phyloP scores from a whole-genome alignment of 2,797 vertebrate genomes.

The Acipenser transmontanus region DNA sequence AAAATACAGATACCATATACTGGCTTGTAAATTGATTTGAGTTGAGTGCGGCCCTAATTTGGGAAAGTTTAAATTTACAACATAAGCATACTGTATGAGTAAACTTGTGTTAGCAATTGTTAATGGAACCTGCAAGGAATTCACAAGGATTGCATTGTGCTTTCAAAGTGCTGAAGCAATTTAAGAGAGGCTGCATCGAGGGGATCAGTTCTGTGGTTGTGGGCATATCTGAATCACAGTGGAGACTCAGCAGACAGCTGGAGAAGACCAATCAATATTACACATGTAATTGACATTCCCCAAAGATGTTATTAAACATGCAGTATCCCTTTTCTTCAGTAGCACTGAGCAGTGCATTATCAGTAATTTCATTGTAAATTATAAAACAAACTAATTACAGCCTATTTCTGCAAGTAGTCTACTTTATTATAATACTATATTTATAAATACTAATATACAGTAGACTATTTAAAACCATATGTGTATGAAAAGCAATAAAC shows the following conservation, averaged over 20 bases:
- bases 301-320: conserved; percentile 33
- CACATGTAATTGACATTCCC: conserved; percentile 34
- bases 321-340: conserved; percentile 21
- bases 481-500: too few relatives aligned
- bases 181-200: background rate
- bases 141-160: background rate
- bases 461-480: too few relatives aligned
- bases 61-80: too few relatives aligned
- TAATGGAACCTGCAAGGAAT: background rate
- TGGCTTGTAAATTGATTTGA: too few relatives aligned
- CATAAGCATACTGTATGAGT: background rate
- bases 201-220: background rate
- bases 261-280: conserved; percentile 23
- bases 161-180: background rate
- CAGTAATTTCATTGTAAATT: too few relatives aligned
- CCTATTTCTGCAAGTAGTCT: too few relatives aligned
- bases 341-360: too few relatives aligned
- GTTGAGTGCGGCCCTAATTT: too few relatives aligned
- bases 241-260: background rate
- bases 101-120: background rate
- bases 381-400: too few relatives aligned
- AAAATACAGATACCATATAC: too few relatives aligned
- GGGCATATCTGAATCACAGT: background rate
- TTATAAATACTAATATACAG: too few relatives aligned
- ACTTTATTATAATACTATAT: too few relatives aligned